Conservation (phyloP, 2,888 invertebrate genomes). For the Tetheella fluctuosa region DNA sequence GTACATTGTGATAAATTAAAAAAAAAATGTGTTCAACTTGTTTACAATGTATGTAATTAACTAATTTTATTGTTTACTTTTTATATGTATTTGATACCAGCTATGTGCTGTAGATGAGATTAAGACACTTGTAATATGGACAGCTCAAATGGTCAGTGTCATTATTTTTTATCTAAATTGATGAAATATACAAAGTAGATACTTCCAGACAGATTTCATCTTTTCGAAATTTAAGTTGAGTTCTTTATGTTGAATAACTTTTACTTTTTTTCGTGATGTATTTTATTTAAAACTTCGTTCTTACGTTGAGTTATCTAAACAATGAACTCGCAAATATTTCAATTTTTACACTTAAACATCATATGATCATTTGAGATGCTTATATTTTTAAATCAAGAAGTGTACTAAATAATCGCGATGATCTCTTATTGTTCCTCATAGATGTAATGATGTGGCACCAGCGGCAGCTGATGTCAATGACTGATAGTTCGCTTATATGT, state of each 20-base stretch:
- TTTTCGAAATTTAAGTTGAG: too few species aligned
- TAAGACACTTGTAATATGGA: constrained; percentile 31
- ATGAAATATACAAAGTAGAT: too few species aligned
- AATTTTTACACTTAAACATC: too few species aligned
- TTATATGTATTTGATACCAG: constrained; percentile 29
- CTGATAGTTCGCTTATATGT: constrained; percentile 69
- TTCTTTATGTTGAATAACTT: too few species aligned
- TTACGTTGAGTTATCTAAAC: constrained; percentile 4
- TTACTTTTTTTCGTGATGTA: too few species aligned
- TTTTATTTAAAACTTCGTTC: neutral
- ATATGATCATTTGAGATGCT: constrained; percentile 55
- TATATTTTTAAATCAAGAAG: constrained; percentile 41
- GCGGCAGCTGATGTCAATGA: constrained; percentile 58
- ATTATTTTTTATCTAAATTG: neutral
- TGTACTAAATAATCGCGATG: constrained; percentile 52
- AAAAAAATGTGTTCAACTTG: constrained; percentile 11
- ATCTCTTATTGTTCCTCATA: constrained; percentile 77
- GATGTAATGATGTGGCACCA: constrained; percentile 52
- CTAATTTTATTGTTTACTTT: constrained; percentile 11
- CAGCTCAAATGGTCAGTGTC: constrained; percentile 45
- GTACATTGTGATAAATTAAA: constrained; percentile 1
- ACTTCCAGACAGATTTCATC: neutral
- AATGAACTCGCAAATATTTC: neutral
- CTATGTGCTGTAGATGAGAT: constrained; percentile 31
- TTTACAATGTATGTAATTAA: constrained; percentile 5